Percentiles rank a stretch among this genome's conserved stretches.
Conservation (phyloP, 2,888 invertebrate genomes). For the Nyleta sp. region DNA sequence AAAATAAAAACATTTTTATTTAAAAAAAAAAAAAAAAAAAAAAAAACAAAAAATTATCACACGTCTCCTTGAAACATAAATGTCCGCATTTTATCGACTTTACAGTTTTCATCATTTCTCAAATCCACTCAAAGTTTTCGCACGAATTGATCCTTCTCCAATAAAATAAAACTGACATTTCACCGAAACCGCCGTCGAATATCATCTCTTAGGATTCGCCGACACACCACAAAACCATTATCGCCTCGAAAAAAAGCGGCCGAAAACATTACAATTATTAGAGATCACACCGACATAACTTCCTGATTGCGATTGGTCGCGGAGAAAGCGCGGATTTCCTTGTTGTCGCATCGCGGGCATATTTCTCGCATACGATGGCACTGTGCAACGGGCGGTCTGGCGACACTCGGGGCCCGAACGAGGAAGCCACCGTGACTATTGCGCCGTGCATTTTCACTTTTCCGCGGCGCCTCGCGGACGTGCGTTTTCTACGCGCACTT, state of each 20-base stretch:
- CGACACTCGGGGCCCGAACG: conserved; percentile 17
- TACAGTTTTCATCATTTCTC: no score
- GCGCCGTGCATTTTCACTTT: conserved; percentile 37
- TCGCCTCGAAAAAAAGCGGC: not conserved
- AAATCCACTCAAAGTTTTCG: no score
- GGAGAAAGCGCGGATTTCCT: conserved; percentile 42
- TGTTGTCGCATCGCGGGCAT: conserved; percentile 15
- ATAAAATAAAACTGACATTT: no score
- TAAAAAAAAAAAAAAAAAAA: no score
- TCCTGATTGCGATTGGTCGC: conserved; percentile 26
- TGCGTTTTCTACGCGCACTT: conserved; percentile 33
- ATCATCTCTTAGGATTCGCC: not conserved
- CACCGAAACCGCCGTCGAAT: not conserved
- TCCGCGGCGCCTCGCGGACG: not conserved
- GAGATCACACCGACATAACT: conserved; percentile 30
- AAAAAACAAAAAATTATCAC: no score
- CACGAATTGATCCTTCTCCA: no score
- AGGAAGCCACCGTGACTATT: conserved; percentile 37
- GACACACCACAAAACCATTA: not conserved
- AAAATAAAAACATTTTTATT: no score
- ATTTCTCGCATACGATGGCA: conserved; percentile 4
- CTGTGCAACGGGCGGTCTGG: conserved; percentile 32
- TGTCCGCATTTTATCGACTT: no score
- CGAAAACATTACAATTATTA: conserved; percentile 11
- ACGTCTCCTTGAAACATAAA: no score